Evolutionary conservation across 2,888 invertebrate genomes (phyloP).

Genomic region (Agriotes lineatus): DNA sequence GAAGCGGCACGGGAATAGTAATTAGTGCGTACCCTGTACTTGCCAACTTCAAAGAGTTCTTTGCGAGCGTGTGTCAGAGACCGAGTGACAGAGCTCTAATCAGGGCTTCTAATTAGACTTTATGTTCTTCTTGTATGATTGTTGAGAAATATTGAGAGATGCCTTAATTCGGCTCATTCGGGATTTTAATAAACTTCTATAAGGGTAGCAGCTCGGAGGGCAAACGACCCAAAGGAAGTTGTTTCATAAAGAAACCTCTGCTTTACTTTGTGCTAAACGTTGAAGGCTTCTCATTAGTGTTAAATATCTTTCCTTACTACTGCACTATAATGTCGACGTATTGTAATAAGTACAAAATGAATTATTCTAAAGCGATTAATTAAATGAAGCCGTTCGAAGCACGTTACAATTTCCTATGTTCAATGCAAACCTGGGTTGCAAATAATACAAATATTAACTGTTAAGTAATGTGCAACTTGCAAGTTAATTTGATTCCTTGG

Average conservation of each 20-base stretch:
- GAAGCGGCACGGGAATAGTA: constrained; percentile 43
- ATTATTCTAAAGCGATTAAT: no score
- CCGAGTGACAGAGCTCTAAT: constrained; percentile 37
- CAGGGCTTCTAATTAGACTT: constrained; percentile 41
- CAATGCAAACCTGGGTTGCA: no score
- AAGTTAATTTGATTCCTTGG: no score
- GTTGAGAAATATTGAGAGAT: constrained; percentile 34
- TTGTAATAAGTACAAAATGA: no score
- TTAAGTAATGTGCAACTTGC: no score
- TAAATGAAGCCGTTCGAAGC: no score
- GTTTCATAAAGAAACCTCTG: background rate
- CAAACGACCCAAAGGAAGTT: constrained; percentile 1
- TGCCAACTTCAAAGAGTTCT: constrained; percentile 44
- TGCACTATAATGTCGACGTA: background rate
- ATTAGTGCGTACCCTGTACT: constrained; percentile 47
- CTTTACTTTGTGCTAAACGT: background rate
- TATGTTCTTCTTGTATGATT: constrained; percentile 37
- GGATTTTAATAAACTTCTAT: constrained; percentile 31
- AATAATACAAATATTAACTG: no score
- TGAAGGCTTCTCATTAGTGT: background rate
- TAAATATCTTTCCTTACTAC: background rate
- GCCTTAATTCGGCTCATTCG: constrained; percentile 29
- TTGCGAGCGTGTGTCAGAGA: constrained; percentile 34
- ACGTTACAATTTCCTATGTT: no score
- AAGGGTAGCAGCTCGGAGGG: background rate